Evolutionary conservation across 2,113 vertebrate genomes (phyloP).

Genomic region (Ariopsis seemanni): DNA sequence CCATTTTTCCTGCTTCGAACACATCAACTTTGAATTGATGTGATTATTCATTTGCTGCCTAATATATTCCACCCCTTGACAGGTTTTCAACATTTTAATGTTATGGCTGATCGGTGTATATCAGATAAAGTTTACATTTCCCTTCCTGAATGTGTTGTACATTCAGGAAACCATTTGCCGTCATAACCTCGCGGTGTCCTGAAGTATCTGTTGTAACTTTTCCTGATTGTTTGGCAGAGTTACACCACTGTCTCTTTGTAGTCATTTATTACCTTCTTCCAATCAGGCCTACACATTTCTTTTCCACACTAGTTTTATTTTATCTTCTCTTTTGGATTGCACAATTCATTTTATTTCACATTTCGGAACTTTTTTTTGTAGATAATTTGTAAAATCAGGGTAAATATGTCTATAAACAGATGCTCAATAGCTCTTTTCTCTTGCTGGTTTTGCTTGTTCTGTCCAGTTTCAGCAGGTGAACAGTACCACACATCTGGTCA

Average conservation of each 20-base stretch:
- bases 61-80: no score
- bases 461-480: constrained; percentile 76
- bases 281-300: not conserved
- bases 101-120: no score
- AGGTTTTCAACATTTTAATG: no score
- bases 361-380: not conserved
- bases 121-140: no score
- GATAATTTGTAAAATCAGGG: not conserved
- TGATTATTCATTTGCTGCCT: no score
- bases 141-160: not conserved
- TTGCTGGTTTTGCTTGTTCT: constrained; percentile 75
- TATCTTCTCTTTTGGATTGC: not conserved
- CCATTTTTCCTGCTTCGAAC: no score
- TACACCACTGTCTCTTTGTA: not conserved
- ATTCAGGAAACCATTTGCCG: not conserved
- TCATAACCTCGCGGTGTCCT: not conserved
- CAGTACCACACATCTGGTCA: constrained; percentile 78
- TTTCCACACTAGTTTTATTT: not conserved
- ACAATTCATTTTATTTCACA: not conserved
- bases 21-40: no score
- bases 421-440: constrained; percentile 70
- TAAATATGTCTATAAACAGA: constrained; percentile 51
- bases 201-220: not conserved
- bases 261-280: not conserved
- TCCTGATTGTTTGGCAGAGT: not conserved